Percentiles rank a stretch among this genome's conserved stretches.
Conservation (phyloP, 2,888 invertebrate genomes). For the Heliconius ismenius region DNA sequence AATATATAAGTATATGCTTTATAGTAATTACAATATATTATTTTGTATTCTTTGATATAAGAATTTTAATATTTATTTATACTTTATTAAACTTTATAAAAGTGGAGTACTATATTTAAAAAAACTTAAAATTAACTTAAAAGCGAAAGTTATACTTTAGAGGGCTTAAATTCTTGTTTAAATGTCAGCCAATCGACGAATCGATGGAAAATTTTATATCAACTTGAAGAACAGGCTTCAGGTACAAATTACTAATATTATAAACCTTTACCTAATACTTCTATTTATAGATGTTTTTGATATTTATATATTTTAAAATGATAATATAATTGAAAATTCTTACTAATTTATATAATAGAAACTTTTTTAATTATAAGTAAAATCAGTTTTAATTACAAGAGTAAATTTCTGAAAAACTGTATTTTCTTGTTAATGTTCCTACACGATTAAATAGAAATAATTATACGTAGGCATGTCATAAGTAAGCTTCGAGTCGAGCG, state of each 20-base stretch:
- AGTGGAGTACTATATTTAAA: background rate
- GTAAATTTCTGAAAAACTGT: no score
- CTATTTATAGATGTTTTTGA: background rate
- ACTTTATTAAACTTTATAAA: no score
- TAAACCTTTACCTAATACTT: background rate
- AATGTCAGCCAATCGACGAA: constrained; percentile 27
- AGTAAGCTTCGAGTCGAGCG: constrained; percentile 35
- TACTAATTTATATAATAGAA: no score
- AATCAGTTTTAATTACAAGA: no score
- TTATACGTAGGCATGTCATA: background rate
- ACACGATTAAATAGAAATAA: background rate
- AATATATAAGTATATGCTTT: no score
- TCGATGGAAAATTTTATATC: constrained; percentile 27
- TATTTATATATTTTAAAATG: background rate
- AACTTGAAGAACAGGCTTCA: constrained; percentile 13
- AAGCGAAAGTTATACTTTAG: constrained; percentile 14
- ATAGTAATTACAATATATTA: no score
- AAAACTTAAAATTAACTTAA: no score
- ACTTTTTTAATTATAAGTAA: no score
- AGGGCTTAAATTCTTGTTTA: constrained; percentile 6
- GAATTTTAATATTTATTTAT: no score
- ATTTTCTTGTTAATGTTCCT: background rate
- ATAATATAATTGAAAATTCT: background rate
- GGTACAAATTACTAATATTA: background rate
- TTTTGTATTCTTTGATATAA: no score